Base-by-base conservation (phyloP, 2,113 vertebrate species). In the Tachycineta bicolor region DNA sequence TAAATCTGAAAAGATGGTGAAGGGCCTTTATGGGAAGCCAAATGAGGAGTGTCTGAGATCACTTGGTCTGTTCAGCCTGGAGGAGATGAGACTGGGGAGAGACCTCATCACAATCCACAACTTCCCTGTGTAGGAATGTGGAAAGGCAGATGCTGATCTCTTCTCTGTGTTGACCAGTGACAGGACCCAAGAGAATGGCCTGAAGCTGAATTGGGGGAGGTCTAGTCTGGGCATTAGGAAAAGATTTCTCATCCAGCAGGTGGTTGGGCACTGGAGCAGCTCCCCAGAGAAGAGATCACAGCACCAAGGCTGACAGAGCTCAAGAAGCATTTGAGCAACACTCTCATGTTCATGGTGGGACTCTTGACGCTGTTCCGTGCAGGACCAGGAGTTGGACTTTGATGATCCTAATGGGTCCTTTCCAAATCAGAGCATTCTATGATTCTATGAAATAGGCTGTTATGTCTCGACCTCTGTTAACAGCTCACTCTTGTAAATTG, bases 71-170 rank as follows among this genome's bases (percentile, higher is more conserved):
- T 75, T 60, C 53, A 68, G 24, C 16, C n/a, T 53, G 29, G 9
- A 46, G 58, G 34, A 25, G 14, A 41, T 1, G 7, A 67, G 11
- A 29, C 20, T 29, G 16, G 83, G 39, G 14, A 25, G 25, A 49
- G 14, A 47, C 4, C 37, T 37, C 12, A 14, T 5, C 5, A 10
- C 11, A 46, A 20, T 53, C 18, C 31, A 14, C n/a, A 75, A 11
- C 29, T 47, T 68, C 28, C n/a, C 15, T 0, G 0, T n/a, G 11
- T 22, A 19, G 24, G 24, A 15, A 60, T 14, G 16, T 7, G n/a
- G 62, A 55, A 29, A 14, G n/a, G 11, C 39, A 67, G 62, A 8
- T 33, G n/a, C 13, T n/a, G 28, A 52, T 6, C 19, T 59, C 37
- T 68, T 39, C 37, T 68, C 39, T 47, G 6, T 41, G 24, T 29